These are phyloP conservation scores for Pangasius sanitwongsei DNA, from an alignment of 2,797 vertebrate genomes.

Conservation along the genomic window DNA sequence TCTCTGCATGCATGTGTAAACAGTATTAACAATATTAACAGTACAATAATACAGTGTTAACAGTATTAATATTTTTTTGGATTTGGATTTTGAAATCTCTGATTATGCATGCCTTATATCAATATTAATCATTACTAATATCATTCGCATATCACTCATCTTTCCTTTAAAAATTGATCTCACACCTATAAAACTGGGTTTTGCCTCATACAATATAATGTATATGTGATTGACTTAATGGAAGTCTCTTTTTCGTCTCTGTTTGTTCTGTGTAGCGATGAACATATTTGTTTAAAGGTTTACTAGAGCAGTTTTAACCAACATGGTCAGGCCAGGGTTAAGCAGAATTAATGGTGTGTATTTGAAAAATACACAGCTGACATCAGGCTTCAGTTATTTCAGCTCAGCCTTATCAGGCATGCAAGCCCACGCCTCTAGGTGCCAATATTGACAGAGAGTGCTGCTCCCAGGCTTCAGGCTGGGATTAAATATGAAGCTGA, in stretches of 20 bases:
- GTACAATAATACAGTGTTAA: not conserved
- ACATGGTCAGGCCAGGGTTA: not conserved
- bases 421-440: conserved; percentile 61
- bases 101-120: not conserved
- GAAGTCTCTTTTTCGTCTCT: not conserved
- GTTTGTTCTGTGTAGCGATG: not conserved
- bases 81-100: not conserved
- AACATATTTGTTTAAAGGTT: not conserved
- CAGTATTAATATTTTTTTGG: not conserved
- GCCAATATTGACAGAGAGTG: conserved; percentile 73
- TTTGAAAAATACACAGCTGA: not conserved
- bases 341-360: not conserved
- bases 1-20: not conserved
- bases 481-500: conserved; percentile 7
- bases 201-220: not conserved
- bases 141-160: not conserved
- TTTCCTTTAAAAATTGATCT: not conserved
- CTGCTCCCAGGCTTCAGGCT: conserved; percentile 20
- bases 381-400: conserved; percentile 10
- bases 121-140: not conserved
- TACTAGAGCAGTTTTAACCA: not conserved
- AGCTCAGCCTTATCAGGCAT: conserved; percentile 23
- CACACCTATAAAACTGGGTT: not conserved
- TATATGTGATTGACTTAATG: not conserved
- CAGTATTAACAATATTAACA: too few relatives aligned